Base-by-base conservation (phyloP, 1,140 invertebrate species). In the Zophobas atratus region DNA sequence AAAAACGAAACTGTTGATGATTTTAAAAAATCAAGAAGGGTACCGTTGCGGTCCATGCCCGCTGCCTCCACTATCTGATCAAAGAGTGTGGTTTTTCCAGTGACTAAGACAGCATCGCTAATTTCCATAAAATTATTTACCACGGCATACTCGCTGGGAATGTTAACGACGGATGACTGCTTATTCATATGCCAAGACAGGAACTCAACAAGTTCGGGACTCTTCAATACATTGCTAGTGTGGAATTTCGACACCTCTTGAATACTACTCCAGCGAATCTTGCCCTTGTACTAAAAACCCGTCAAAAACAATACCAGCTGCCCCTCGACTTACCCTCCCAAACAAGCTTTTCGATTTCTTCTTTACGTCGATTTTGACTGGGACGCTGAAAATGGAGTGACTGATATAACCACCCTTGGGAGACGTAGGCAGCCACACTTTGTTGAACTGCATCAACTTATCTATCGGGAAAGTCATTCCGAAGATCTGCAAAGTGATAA, bases 101-200 rank as follows among this genome's bases (percentile, higher is more conserved):
- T 77, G 38, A 84, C 78, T 6, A 84, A 60, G 33, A 82, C 71
- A n/a, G 81, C 78, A 1, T 83, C 79, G 3, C 38, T 72, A 33
- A 84, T 80, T 81, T 85, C 84, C 6, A 77, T 72, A 32, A 85
- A 76, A 39, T 80, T 84, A 0, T 80, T 81, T 5, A 81, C 67
- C 1, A 80, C 79, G 6, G 75, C 74, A 33, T 82, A 80, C 0
- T 70, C 48, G 0, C 41, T 49, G 20, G 39, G 46, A 20, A 39
- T 41, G 33, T 76, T 32, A 74, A 77, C 4, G 75, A 60, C 46
- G 57, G 79, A 32, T 36, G 60, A 8, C 46, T 48, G 55, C 60
- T 49, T 32, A 38, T 20, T n/a, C 38, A 8, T 76, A 39, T 36
- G 41, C 70, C 41, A 77, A n/a, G 1, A 75, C 43, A 75, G 76